Evolutionary conservation across 2,797 vertebrate genomes (phyloP).

Genomic region (Lagodon rhomboides): DNA sequence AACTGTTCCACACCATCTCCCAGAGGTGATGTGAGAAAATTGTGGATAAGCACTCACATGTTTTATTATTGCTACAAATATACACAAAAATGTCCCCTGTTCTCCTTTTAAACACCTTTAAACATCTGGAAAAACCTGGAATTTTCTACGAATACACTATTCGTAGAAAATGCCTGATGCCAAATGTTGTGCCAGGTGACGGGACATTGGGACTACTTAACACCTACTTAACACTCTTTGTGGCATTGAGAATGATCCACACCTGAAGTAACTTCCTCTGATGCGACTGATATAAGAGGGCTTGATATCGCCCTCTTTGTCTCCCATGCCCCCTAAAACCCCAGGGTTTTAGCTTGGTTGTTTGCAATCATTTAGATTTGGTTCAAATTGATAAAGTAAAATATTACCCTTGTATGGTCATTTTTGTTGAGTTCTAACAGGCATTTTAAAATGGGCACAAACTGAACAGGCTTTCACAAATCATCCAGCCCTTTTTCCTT

Average conservation of each 20-base stretch:
- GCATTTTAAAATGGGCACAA: not conserved
- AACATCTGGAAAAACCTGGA: not conserved
- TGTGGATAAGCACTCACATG: constrained; percentile 25
- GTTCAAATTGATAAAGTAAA: too few relatives aligned
- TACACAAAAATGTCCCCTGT: constrained; percentile 3
- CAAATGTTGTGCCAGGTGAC: not conserved
- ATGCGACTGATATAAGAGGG: too few relatives aligned
- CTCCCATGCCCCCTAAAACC: too few relatives aligned
- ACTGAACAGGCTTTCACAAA: not conserved
- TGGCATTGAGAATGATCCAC: too few relatives aligned
- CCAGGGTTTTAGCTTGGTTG: too few relatives aligned
- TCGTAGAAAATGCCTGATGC: not conserved
- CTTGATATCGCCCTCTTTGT: too few relatives aligned
- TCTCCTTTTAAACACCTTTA: constrained; percentile 17
- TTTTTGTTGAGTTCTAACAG: too few relatives aligned
- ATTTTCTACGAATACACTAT: constrained; percentile 27
- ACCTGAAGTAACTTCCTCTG: too few relatives aligned
- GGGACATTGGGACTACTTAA: too few relatives aligned
- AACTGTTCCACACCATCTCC: constrained; percentile 46
- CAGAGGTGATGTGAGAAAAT: constrained; percentile 40
- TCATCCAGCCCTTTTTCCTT: not conserved
- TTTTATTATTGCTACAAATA: constrained; percentile 44
- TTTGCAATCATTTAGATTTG: too few relatives aligned
- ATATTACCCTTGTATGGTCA: too few relatives aligned
- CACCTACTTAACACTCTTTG: too few relatives aligned